Base-by-base conservation (phyloP, 2,113 vertebrate species). In the Gopherus flavomarginatus region DNA sequence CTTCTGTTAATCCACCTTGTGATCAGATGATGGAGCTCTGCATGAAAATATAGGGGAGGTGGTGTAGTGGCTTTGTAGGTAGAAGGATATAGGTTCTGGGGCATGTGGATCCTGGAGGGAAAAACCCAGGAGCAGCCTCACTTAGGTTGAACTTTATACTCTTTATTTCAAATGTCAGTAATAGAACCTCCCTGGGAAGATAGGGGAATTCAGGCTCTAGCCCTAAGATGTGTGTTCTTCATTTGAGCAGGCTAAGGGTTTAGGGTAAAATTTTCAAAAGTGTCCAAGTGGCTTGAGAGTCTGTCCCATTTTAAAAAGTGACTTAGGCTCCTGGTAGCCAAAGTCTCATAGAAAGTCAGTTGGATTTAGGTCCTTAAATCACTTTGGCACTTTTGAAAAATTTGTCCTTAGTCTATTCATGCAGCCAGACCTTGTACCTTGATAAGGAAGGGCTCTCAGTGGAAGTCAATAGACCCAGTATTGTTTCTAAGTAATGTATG, bases 241-340 rank as follows among this genome's bases (percentile, higher is more conserved):
- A 89, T 96, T 94, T 92, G 84, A 96, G 79, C 93, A 96, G 95
- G 87, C 85, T 96, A 95, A 87, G 89, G 96, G 85, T 92, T 91
- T 81, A 97, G 93, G 92, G 95, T 92, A 97, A 94, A 65, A 85
- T 94, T 96, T 97, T 56, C 31, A 69, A 19, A 89, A 90, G 88
- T 78, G 90, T 90, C 83, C 44, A 91, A 94, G 93, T 92, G 88
- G 93, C 89, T 93, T 92, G 72, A 75, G 91, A 50, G 16, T 31
- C 35, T n/a, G 35, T 69, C 0, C 5, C 87, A 93, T 85, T 95
- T 94, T 81, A 89, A 44, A 47, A 90, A 77, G 22, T 44, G 38
- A 94, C 72, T 95, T 91, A 29, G n/a, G 16, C 81, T 50, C 26
- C 86, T 75, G 26, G 87, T 79, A 93, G 87, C 77, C 79, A 59